phyloP scores from a whole-genome alignment of 2,113 vertebrate species.

The Ailurus styani region DNA sequence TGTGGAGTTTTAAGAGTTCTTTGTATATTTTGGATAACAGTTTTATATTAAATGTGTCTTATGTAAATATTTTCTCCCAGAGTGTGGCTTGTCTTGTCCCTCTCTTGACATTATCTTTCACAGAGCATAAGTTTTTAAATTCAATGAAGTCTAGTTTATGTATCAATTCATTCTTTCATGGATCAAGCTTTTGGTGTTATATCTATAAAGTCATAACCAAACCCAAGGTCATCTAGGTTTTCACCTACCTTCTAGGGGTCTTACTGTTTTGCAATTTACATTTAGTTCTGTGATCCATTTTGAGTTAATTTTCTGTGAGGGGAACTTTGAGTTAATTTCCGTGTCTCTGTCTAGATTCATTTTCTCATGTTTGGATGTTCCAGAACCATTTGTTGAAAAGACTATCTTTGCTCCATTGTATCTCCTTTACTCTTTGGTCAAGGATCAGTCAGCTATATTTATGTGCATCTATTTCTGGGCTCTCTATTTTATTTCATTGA shows the following conservation, averaged over 20 bases:
- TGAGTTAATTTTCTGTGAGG: not conserved
- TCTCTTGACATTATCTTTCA: not conserved
- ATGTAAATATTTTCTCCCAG: not conserved
- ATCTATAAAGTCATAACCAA: not conserved
- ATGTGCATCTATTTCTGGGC: not conserved
- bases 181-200: not conserved
- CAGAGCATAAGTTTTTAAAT: not conserved
- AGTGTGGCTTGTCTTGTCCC: not conserved
- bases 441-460: not conserved
- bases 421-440: not conserved
- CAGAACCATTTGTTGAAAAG: not conserved
- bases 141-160: conserved; percentile 20
- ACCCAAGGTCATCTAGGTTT: not conserved
- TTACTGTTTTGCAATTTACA: not conserved
- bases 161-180: not conserved
- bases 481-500: not conserved
- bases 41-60: not conserved
- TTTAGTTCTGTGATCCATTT: not conserved
- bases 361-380: not conserved
- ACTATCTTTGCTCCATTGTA: not conserved
- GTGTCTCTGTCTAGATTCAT: not conserved
- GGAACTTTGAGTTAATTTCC: not conserved
- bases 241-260: not conserved
- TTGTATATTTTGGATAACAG: not conserved
- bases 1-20: not conserved